These are phyloP conservation scores for Gymnosoma rotundatum DNA, from an alignment of 2,888 invertebrate genomes.

Conservation along the genomic window DNA sequence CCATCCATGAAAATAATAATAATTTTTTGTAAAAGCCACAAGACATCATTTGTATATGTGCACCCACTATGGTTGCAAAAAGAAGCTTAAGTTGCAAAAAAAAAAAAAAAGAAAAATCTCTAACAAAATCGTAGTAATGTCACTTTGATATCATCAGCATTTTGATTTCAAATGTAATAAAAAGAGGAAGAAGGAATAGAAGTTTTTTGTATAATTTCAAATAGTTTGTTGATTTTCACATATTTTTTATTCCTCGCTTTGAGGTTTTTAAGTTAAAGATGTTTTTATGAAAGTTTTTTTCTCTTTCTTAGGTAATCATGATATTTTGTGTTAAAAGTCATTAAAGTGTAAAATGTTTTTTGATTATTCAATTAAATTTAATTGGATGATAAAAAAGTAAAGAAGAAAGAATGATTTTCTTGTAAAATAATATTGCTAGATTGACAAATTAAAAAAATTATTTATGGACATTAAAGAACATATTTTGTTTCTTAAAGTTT, in stretches of 20 bases:
- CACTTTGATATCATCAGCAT: conserved; percentile 12
- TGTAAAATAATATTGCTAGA: neutral
- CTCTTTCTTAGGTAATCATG: neutral
- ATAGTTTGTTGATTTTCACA: neutral
- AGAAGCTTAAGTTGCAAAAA: neutral
- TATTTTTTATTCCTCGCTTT: neutral
- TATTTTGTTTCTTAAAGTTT: neutral
- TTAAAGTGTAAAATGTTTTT: conserved; percentile 54
- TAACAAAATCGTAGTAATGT: conserved; percentile 20
- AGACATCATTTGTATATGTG: neutral
- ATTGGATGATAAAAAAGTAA: conserved; percentile 50
- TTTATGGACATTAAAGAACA: neutral
- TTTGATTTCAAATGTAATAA: neutral
- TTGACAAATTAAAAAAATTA: neutral
- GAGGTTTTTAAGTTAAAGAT: neutral
- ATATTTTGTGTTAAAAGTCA: conserved; percentile 47
- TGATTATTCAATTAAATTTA: conserved; percentile 64
- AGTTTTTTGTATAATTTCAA: neutral
- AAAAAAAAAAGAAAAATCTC: neutral
- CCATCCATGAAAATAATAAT: neutral
- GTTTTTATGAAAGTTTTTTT: conserved; percentile 46
- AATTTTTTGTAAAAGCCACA: conserved; percentile 21
- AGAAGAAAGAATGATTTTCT: neutral
- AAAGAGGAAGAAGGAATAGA: neutral
- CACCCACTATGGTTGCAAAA: neutral